Conservation (phyloP, 2,888 invertebrate species). For the Polyommatus icarus region DNA sequence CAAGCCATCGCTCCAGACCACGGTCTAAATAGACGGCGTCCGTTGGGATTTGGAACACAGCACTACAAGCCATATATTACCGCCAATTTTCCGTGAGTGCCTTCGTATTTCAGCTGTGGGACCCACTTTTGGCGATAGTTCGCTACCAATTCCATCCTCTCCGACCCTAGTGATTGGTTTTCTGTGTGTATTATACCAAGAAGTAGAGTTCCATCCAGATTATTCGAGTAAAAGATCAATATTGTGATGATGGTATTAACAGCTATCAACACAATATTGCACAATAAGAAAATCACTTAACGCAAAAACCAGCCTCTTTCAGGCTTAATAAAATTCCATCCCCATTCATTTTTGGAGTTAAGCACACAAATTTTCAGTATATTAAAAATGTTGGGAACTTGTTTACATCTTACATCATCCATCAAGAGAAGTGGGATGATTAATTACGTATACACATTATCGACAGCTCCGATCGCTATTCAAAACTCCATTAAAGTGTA, state of each 20-base stretch:
- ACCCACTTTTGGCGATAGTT: slow-evolving; percentile 13
- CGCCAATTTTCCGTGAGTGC: slow-evolving; percentile 22
- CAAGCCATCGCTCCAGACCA: slow-evolving; percentile 1
- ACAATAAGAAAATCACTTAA: background rate
- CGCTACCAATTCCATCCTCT: slow-evolving; percentile 3
- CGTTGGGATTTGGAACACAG: slow-evolving; percentile 18
- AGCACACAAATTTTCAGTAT: slow-evolving; percentile 31
- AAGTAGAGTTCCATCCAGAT: background rate
- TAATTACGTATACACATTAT: slow-evolving; percentile 60
- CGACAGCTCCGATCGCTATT: slow-evolving; percentile 46
- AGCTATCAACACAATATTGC: background rate
- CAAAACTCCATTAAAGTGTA: slow-evolving; percentile 35
- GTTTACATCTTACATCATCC: slow-evolving; percentile 54
- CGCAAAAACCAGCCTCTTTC: background rate
- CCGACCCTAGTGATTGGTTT: background rate
- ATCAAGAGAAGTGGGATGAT: slow-evolving; percentile 49
- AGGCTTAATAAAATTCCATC: slow-evolving; percentile 23
- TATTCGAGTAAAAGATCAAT: background rate
- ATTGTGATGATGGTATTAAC: too few relatives aligned
- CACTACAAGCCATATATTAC: slow-evolving; percentile 16
- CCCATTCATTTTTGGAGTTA: slow-evolving; percentile 14
- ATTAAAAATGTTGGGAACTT: slow-evolving; percentile 48
- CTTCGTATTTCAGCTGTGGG: slow-evolving; percentile 18
- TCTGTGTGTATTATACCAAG: background rate
- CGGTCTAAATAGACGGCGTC: slow-evolving; percentile 22